Evolutionary conservation across 2,888 invertebrate species (phyloP).

Genomic region (Dicyrtoma fusca): DNA sequence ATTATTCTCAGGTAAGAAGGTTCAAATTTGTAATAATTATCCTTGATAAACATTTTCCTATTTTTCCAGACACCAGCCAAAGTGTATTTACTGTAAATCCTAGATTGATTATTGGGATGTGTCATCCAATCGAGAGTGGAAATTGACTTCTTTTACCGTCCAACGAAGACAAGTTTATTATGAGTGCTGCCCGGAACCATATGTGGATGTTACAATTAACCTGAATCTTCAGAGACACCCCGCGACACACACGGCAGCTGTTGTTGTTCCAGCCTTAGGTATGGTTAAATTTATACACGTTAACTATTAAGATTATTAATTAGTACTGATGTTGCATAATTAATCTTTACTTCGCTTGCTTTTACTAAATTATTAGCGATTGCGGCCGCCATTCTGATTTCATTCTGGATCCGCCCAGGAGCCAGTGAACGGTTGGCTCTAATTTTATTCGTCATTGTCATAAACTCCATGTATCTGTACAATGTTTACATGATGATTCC

Average conservation of each 20-base stretch:
- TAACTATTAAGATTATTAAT: too few relatives aligned
- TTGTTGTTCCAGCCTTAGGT: slow-evolving; percentile 55
- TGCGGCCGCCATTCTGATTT: slow-evolving; percentile 50
- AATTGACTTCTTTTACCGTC: slow-evolving; percentile 39
- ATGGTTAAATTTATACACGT: neutral
- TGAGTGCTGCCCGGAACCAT: slow-evolving; percentile 45
- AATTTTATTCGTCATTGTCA: slow-evolving; percentile 46
- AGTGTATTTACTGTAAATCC: too few relatives aligned
- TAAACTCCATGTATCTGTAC: slow-evolving; percentile 54
- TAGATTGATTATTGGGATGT: slow-evolving; percentile 48
- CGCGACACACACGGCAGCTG: slow-evolving; percentile 50
- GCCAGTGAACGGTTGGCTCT: slow-evolving; percentile 51
- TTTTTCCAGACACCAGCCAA: too few relatives aligned
- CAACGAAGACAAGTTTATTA: neutral
- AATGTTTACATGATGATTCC: slow-evolving; percentile 52
- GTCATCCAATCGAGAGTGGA: slow-evolving; percentile 52
- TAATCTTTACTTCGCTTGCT: too few relatives aligned
- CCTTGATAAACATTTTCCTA: too few relatives aligned
- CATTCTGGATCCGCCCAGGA: slow-evolving; percentile 55
- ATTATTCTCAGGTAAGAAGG: slow-evolving; percentile 37
- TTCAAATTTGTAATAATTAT: too few relatives aligned
- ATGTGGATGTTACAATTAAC: slow-evolving; percentile 45
- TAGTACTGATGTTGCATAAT: too few relatives aligned
- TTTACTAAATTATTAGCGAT: slow-evolving; percentile 50
- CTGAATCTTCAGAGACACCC: slow-evolving; percentile 40